phyloP scores from a whole-genome alignment of 2,797 vertebrate species.

The Epinephelus awoara region DNA sequence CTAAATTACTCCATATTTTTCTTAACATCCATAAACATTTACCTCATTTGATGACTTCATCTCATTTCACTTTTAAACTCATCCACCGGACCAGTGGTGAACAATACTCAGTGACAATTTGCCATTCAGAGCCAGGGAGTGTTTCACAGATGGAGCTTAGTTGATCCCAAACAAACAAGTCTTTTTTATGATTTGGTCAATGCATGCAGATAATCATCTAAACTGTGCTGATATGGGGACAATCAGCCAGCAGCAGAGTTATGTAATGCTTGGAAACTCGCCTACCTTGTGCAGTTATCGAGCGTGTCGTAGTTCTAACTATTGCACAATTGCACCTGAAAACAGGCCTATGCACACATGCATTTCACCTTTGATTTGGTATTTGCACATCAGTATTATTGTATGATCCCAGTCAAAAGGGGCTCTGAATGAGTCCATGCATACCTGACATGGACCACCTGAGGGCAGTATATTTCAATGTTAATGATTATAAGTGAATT shows the following conservation, averaged over 20 bases:
- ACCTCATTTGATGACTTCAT: slow-evolving; percentile 19
- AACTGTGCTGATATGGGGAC: background rate
- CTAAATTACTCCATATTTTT: background rate
- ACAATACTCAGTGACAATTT: background rate
- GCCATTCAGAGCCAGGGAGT: slow-evolving; percentile 5
- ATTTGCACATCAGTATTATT: background rate
- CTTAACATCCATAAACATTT: background rate
- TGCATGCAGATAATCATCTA: slow-evolving; percentile 34
- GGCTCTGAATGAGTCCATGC: background rate
- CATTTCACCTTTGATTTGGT: background rate
- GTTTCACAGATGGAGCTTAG: slow-evolving; percentile 25
- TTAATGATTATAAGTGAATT: background rate
- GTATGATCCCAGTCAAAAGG: background rate
- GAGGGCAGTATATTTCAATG: slow-evolving; percentile 53
- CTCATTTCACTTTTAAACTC: slow-evolving; percentile 22
- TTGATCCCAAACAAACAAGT: slow-evolving; percentile 27
- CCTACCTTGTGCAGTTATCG: background rate
- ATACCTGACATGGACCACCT: slow-evolving; percentile 36
- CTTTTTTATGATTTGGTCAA: slow-evolving; percentile 23
- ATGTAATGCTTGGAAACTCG: slow-evolving; percentile 25
- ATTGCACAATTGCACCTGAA: slow-evolving; percentile 19
- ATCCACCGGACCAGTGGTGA: background rate
- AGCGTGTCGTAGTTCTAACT: background rate
- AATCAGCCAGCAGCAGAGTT: slow-evolving; percentile 24
- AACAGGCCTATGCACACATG: background rate